A percentile compares a stretch with the other conserved stretches of the same genome.
These are phyloP conservation scores for Falcaria lacertinaria DNA, from an alignment of 2,888 invertebrate genomes.

Conservation along the genomic window DNA sequence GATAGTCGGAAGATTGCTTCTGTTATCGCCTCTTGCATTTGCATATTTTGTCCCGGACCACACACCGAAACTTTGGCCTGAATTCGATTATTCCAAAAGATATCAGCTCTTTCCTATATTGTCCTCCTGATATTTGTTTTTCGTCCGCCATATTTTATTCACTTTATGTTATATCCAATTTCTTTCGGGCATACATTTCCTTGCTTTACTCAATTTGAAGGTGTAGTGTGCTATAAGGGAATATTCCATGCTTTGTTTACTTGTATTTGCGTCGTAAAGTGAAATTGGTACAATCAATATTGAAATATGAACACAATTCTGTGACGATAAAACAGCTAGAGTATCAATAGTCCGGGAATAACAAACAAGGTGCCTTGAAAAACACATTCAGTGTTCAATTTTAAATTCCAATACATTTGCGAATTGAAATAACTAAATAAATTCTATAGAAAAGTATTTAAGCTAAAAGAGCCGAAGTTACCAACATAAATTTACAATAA, in stretches of 20 bases:
- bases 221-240: not conserved
- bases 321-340: not conserved
- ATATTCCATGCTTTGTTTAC: not conserved
- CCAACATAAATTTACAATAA: too few species aligned
- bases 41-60: constrained; percentile 39
- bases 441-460: too few species aligned
- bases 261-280: not conserved
- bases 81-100: constrained; percentile 53
- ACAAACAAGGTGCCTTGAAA: too few species aligned
- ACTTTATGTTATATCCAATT: constrained; percentile 45
- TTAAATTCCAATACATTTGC: too few species aligned
- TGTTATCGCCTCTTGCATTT: constrained; percentile 45
- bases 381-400: too few species aligned
- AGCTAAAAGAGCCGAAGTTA: too few species aligned
- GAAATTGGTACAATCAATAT: not conserved
- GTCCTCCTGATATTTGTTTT: constrained; percentile 50
- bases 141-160: constrained; percentile 40
- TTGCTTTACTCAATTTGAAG: not conserved
- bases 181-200: constrained; percentile 6
- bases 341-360: not conserved
- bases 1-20: constrained; percentile 24
- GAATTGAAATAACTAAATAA: too few species aligned
- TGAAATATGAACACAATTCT: not conserved
- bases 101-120: constrained; percentile 36
- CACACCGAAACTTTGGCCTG: constrained; percentile 32